Evolutionary conservation across 1,140 invertebrate species (phyloP).

Genomic region (Atopsyche davidsoni): DNA sequence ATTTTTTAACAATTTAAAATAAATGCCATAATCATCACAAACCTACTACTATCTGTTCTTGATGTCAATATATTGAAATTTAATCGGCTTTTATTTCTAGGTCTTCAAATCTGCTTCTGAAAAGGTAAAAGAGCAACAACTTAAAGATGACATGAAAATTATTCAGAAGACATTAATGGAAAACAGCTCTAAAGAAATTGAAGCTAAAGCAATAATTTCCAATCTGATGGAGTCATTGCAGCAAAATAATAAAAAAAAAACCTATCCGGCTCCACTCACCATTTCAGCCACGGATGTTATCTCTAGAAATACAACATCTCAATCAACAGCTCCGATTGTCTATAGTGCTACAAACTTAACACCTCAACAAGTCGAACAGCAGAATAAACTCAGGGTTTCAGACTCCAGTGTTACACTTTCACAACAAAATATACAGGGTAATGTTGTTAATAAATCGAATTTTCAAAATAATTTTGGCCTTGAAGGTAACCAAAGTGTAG

Average conservation of each 20-base stretch:
- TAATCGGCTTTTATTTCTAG: slow-evolving; percentile 16
- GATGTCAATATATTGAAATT: background rate
- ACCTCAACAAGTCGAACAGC: too few species aligned
- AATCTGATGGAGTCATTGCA: slow-evolving; percentile 14
- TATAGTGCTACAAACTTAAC: too few species aligned
- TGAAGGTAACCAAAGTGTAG: too few species aligned
- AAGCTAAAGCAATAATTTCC: slow-evolving; percentile 16
- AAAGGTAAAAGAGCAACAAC: slow-evolving; percentile 27
- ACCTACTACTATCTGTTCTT: background rate
- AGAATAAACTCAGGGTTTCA: too few species aligned
- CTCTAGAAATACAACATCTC: too few species aligned
- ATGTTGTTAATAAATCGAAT: too few species aligned
- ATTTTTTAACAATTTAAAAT: background rate
- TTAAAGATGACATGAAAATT: slow-evolving; percentile 23
- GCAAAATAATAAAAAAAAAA: slow-evolving; percentile 5
- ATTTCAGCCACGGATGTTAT: too few species aligned
- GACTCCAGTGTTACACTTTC: too few species aligned
- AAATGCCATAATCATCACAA: background rate
- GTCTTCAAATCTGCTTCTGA: slow-evolving; percentile 26
- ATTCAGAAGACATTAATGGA: slow-evolving; percentile 22
- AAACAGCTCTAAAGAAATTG: slow-evolving; percentile 1
- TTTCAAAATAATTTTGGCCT: too few species aligned
- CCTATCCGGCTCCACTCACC: too few species aligned
- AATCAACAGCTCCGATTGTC: too few species aligned
- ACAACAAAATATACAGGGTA: too few species aligned